Conservation (phyloP, 1,140 invertebrate genomes). For the Belonocnema kinseyi region DNA sequence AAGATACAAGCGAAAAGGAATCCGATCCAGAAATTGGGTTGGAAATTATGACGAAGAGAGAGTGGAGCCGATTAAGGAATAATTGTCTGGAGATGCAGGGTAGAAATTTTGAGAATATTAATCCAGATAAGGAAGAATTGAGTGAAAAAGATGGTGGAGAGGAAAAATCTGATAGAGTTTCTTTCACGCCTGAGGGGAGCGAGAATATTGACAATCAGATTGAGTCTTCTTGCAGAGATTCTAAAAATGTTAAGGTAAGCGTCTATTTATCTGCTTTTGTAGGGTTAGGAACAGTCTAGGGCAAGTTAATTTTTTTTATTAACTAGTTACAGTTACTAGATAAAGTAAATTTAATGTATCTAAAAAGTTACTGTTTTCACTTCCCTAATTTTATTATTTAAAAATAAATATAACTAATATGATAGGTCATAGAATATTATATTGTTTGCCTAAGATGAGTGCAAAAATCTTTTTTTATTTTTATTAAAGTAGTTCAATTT, state of each 20-base stretch:
- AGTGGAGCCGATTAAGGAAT: conserved; percentile 85
- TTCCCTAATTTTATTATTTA: no score
- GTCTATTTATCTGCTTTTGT: conserved; percentile 37
- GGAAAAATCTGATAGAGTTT: conserved; percentile 57
- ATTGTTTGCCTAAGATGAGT: no score
- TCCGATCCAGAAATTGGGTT: conserved; percentile 72
- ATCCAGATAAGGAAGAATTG: conserved; percentile 58
- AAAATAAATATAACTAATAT: no score
- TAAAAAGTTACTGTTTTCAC: no score
- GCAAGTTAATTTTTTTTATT: no score
- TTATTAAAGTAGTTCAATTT: no score
- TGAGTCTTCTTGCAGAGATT: conserved; percentile 77
- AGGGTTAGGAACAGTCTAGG: background rate
- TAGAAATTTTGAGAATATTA: conserved; percentile 64
- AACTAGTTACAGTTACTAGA: no score
- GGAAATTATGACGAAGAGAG: conserved; percentile 81
- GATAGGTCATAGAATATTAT: no score
- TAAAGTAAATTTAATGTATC: no score
- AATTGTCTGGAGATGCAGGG: conserved; percentile 85
- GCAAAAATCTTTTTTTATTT: no score
- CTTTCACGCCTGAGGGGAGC: conserved; percentile 80
- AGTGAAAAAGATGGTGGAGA: conserved; percentile 45
- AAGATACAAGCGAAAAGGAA: conserved; percentile 37
- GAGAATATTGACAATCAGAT: conserved; percentile 77
- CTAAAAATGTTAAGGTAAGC: conserved; percentile 81